Evolutionary conservation across 2,888 invertebrate species (phyloP).

Genomic region (Bhutanitis thaidina): DNA sequence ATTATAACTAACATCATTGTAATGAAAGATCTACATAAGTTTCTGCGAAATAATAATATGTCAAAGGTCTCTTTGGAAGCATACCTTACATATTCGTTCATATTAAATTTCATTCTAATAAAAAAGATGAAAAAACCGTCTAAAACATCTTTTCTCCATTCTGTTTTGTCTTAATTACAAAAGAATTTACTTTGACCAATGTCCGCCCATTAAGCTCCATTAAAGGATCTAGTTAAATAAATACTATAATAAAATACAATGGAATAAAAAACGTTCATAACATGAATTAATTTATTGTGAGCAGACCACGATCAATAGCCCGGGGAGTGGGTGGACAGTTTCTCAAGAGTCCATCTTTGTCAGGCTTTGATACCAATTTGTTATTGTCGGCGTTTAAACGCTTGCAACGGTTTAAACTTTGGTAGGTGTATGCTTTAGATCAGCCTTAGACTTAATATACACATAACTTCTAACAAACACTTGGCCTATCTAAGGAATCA

Average conservation of each 20-base stretch:
- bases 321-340: slow-evolving; percentile 78
- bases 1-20: no score
- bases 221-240: slow-evolving; percentile 60
- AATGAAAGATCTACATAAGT: no score
- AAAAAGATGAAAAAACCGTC: no score
- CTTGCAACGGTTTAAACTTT: slow-evolving; percentile 70
- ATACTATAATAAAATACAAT: slow-evolving; percentile 63
- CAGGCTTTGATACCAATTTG: slow-evolving; percentile 78
- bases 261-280: slow-evolving; percentile 74
- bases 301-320: slow-evolving; percentile 70
- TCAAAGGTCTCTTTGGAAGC: not conserved
- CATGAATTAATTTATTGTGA: slow-evolving; percentile 77
- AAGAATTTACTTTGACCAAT: slow-evolving; percentile 57
- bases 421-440: slow-evolving; percentile 49
- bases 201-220: slow-evolving; percentile 66
- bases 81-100: not conserved
- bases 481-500: no score
- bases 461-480: not conserved
- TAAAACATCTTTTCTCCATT: slow-evolving; percentile 4
- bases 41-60: not conserved
- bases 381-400: slow-evolving; percentile 75
- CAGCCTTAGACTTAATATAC: slow-evolving; percentile 20
- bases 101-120: slow-evolving; percentile 2
- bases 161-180: slow-evolving; percentile 26
- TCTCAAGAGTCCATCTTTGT: slow-evolving; percentile 78